phyloP scores from a whole-genome alignment of 2,113 vertebrate species.

The Caracal caracal region DNA sequence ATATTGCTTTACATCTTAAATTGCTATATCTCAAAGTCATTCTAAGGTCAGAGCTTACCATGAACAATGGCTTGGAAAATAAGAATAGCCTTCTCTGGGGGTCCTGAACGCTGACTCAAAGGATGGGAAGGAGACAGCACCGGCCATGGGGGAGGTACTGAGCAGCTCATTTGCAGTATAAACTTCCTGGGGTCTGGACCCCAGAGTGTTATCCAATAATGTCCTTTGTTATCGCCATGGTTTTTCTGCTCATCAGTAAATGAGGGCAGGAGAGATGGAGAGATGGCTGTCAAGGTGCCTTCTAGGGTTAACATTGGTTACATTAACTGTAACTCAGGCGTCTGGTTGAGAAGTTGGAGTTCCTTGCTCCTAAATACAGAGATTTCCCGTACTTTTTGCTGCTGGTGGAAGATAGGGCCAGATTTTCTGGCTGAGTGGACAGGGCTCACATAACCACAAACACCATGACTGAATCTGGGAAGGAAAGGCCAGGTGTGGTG shows the following conservation, averaged over 20 bases:
- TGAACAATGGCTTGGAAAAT: constrained; percentile 26
- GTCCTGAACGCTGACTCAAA: not conserved
- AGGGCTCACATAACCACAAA: not conserved
- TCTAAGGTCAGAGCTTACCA: constrained; percentile 11
- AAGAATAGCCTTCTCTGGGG: not conserved
- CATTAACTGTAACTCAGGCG: rapidly evolving
- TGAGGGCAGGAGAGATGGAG: not conserved
- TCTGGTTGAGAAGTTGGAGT: not conserved
- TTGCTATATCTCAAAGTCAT: constrained; percentile 40
- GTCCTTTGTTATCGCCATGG: not conserved
- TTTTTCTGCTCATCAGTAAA: not conserved
- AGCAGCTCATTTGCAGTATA: not conserved
- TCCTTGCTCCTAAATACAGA: not conserved
- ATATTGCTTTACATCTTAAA: constrained; percentile 46
- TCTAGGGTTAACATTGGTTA: rapidly evolving
- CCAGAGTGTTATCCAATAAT: not conserved
- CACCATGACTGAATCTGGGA: not conserved
- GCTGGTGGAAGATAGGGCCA: not conserved
- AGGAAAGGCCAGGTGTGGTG: not conserved
- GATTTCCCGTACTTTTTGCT: not conserved
- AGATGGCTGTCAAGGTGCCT: too few relatives aligned
- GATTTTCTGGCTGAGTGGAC: not conserved
- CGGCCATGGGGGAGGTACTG: not conserved
- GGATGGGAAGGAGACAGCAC: rapidly evolving
- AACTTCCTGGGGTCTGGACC: not conserved